Evolutionary conservation across 2,113 vertebrate genomes (phyloP), one percentile per base, ranked within the genome.

Genomic region (Lathamus discolor): DNA sequence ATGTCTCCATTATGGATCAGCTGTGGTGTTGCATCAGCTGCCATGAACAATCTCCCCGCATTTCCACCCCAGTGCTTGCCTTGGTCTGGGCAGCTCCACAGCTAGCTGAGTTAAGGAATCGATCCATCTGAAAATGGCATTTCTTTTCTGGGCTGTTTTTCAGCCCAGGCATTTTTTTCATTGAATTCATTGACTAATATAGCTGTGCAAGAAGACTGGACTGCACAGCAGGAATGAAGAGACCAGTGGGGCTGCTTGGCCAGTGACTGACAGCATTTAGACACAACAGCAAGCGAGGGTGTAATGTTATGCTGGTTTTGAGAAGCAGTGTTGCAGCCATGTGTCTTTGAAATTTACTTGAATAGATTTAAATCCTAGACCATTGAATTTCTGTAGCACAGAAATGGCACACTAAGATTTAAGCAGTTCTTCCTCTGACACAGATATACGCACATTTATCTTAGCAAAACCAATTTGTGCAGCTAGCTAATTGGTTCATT

Each of bases 1-100:
- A 13, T 3, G 4, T 18, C 29, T 48, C 43, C 10, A 17, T 24
- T 27, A 29, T 0, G 1, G 29, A 2, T 54, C 39, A 18, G 83
- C 43, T 17, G 24, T 6, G 17, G 43, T 23, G 49, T 44, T 41
- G 17, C 12, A 0, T 28, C 70, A 12, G 15, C 27, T 35, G 49
- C 39, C 49, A 6, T 7, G 8, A 57, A 13, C 27, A 43, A 28
- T 66, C 64, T 48, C 31, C 44, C 10, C 10, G 1, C n/a, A 18
- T 37, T 24, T 51, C 51, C 39, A 49, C 17, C 16, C 27, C 3
- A 10, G 15, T 3, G 5, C 48, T 89, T 57, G 41, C 16, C 13
- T 9, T 18, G 14, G 25, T 3, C 66, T 24, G 85, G 18, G 64
- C 44, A 77, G 57, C 49, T 39, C 62, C 39, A 16, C 37, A 29